These are phyloP conservation scores for Sceloporus undulatus DNA, from an alignment of 2,113 vertebrate species.

Conservation along the genomic window DNA sequence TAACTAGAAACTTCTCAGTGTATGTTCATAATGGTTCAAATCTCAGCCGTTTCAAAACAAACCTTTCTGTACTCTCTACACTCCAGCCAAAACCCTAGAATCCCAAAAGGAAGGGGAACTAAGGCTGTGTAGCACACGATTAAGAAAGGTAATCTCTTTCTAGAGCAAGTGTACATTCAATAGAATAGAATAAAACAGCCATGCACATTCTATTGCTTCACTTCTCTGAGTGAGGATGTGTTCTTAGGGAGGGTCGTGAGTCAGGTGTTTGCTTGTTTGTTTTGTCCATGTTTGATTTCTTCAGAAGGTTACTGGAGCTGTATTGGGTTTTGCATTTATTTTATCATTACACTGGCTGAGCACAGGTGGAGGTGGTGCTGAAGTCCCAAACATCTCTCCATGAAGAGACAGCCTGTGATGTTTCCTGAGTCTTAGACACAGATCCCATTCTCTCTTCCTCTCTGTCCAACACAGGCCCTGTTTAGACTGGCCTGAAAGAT, in stretches of 20 bases:
- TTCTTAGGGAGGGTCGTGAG: background rate
- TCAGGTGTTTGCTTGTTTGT: too few relatives aligned
- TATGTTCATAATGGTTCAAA: conserved; percentile 8
- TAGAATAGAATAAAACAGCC: background rate
- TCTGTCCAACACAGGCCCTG: background rate
- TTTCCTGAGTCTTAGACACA: background rate
- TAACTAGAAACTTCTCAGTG: conserved; percentile 65
- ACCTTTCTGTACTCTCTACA: background rate
- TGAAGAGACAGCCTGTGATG: too few relatives aligned
- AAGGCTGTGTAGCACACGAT: background rate
- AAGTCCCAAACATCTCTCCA: too few relatives aligned
- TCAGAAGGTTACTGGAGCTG: too few relatives aligned
- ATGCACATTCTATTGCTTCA: background rate
- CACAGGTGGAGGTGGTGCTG: background rate
- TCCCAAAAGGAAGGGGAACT: background rate
- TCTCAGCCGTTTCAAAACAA: conserved; percentile 22
- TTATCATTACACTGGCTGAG: background rate
- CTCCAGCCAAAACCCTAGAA: background rate
- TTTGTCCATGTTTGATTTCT: too few relatives aligned
- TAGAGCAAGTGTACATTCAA: background rate
- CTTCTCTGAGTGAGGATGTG: background rate
- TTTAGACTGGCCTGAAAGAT: too few relatives aligned
- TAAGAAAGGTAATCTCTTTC: background rate
- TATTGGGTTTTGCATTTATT: conserved; percentile 1
- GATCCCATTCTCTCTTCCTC: background rate